A percentile compares a stretch with the other conserved stretches of the same genome.
These are phyloP conservation scores for Eueides isabella DNA, from an alignment of 1,140 invertebrate genomes.

Conservation along the genomic window DNA sequence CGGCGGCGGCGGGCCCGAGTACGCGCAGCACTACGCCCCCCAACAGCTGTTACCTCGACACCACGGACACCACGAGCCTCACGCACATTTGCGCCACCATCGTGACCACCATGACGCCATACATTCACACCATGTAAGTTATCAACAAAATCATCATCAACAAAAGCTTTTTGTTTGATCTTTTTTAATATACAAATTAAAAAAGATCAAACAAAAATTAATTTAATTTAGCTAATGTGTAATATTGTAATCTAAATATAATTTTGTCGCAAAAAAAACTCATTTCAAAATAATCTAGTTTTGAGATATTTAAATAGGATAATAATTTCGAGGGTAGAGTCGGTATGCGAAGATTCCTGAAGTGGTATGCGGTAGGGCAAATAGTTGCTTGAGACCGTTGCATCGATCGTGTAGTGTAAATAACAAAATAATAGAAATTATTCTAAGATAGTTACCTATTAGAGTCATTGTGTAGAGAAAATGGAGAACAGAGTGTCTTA, in stretches of 20 bases:
- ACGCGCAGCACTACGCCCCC: slow-evolving; percentile 72
- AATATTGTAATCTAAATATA: not conserved
- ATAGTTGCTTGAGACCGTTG: slow-evolving; percentile 3
- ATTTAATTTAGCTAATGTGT: too few relatives aligned
- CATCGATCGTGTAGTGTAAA: not conserved
- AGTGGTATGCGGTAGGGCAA: not conserved
- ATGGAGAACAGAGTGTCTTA: too few relatives aligned
- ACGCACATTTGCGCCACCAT: slow-evolving; percentile 78
- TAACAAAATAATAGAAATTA: not conserved
- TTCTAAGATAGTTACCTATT: not conserved
- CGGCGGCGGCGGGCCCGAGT: slow-evolving; percentile 60
- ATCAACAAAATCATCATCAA: not conserved
- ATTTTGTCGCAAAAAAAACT: not conserved
- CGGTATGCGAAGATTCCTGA: not conserved
- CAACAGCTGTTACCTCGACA: slow-evolving; percentile 75
- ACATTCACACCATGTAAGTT: slow-evolving; percentile 72
- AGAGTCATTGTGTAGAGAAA: not conserved
- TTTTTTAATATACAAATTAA: too few relatives aligned
- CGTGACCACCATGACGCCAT: slow-evolving; percentile 71
- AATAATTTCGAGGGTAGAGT: slow-evolving; percentile 1
- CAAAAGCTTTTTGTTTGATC: too few relatives aligned
- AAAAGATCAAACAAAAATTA: too few relatives aligned
- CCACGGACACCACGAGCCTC: slow-evolving; percentile 75
- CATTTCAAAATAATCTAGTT: not conserved
- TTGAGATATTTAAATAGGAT: not conserved